Conservation (phyloP, 2,888 invertebrate species). For the Troides helena region DNA sequence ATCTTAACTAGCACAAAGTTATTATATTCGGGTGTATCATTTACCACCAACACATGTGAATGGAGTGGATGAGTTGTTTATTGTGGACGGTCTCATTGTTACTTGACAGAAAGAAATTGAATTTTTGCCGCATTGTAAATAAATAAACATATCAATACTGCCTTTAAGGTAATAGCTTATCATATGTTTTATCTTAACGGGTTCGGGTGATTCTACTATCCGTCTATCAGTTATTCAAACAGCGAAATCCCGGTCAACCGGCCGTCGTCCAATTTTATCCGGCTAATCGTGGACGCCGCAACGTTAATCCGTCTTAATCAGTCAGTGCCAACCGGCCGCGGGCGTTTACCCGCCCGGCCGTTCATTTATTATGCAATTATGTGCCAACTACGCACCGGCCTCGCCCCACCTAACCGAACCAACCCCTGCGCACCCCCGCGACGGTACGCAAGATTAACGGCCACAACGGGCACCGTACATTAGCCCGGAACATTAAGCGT, state of each 20-base stretch:
- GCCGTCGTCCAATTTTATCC: constrained; percentile 15
- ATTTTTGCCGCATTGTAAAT: too few relatives aligned
- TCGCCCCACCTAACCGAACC: constrained; percentile 10
- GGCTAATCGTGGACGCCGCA: constrained; percentile 38
- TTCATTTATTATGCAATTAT: constrained; percentile 55
- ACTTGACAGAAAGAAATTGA: too few relatives aligned
- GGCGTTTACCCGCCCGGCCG: constrained; percentile 45
- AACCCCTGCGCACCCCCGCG: not conserved
- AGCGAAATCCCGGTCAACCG: not conserved
- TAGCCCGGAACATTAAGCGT: constrained; percentile 5
- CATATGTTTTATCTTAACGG: too few relatives aligned
- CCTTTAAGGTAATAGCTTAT: too few relatives aligned
- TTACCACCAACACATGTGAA: too few relatives aligned
- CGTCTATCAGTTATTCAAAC: too few relatives aligned
- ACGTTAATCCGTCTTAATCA: constrained; percentile 65
- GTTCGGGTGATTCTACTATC: too few relatives aligned
- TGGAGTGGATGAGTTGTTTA: too few relatives aligned
- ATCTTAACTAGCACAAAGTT: too few relatives aligned
- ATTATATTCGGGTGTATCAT: too few relatives aligned
- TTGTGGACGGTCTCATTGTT: too few relatives aligned
- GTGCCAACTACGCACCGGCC: constrained; percentile 35
- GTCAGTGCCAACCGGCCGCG: constrained; percentile 46
- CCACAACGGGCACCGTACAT: constrained; percentile 7
- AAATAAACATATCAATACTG: too few relatives aligned
- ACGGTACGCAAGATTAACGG: constrained; percentile 11